Evolutionary conservation across 2,113 vertebrate genomes (phyloP).

Genomic region (Carettochelys insculpta): DNA sequence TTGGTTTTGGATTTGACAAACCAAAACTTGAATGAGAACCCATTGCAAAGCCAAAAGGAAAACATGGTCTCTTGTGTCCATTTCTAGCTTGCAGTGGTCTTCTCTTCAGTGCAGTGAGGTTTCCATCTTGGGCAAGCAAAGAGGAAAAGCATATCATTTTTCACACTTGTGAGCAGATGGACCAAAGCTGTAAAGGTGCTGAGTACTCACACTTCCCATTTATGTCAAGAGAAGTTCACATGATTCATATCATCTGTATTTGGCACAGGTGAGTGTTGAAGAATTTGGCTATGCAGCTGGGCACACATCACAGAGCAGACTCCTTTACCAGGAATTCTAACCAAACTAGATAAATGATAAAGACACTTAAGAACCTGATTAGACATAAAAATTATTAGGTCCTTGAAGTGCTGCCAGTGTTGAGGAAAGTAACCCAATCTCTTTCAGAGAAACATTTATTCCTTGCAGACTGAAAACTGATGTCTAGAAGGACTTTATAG

Average conservation of each 20-base stretch:
- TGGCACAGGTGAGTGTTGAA: not conserved
- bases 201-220: not conserved
- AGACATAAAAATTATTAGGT: not conserved
- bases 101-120: not conserved
- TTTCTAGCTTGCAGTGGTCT: not conserved
- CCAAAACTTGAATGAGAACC: not conserved
- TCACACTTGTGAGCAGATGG: not conserved
- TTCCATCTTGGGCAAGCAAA: not conserved
- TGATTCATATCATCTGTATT: not conserved
- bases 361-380: not conserved
- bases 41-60: not conserved
- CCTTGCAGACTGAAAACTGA: not conserved
- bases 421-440: not conserved
- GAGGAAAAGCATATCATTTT: not conserved
- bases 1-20: not conserved
- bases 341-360: not conserved
- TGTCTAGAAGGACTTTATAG: not conserved
- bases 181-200: not conserved
- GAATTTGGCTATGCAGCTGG: not conserved
- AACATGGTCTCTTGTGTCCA: not conserved
- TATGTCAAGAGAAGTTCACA: not conserved
- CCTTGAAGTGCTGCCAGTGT: not conserved
- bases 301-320: accelerated
- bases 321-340: slow-evolving; percentile 22
- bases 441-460: not conserved